These are phyloP conservation scores for Loxodonta africana DNA, from an alignment of 2,113 vertebrate genomes.

Conservation along the genomic window DNA sequence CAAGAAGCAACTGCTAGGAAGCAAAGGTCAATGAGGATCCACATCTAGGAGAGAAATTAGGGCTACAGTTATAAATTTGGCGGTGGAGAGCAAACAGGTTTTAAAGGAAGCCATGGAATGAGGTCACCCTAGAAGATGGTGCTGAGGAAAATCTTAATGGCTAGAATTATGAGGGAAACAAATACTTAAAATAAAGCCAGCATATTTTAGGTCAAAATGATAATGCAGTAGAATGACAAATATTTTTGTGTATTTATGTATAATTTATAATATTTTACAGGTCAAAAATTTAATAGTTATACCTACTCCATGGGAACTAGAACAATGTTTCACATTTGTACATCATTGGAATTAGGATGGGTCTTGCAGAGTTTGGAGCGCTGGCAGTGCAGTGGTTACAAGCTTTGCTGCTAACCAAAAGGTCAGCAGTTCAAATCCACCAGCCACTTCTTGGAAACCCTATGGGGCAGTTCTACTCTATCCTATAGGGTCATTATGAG, in stretches of 20 bases:
- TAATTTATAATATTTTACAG: background rate
- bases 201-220: slow-evolving; percentile 2
- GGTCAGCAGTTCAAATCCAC: no score
- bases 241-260: background rate
- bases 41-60: background rate
- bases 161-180: background rate
- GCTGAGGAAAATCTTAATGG: background rate
- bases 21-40: background rate
- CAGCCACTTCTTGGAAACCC: no score
- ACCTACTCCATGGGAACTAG: background rate
- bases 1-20: background rate
- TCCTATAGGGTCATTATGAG: no score
- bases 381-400: no score
- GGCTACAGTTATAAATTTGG: background rate
- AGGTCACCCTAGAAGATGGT: background rate
- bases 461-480: no score
- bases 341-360: background rate
- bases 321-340: background rate
- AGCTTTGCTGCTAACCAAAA: no score
- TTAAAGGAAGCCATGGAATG: background rate
- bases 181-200: background rate
- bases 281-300: background rate
- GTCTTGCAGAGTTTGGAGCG: background rate
- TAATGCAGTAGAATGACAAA: background rate
- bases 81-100: background rate